Evolutionary conservation across 35 echinoderm and acorn worm genomes (phyloP).

Genomic region (Eucidaris tribuloides): DNA sequence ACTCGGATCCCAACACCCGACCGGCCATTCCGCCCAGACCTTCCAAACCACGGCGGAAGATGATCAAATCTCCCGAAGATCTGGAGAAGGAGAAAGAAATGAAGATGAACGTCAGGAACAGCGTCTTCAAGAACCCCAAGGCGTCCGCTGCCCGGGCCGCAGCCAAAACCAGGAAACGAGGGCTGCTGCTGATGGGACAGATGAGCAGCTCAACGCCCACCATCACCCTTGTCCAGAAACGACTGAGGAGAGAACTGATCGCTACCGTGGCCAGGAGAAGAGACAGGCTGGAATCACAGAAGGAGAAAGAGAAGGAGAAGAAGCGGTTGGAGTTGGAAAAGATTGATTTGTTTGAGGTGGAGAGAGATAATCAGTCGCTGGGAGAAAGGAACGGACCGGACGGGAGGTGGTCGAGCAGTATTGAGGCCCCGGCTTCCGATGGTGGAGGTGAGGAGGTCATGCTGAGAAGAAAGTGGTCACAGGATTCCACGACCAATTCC

Average conservation of each 20-base stretch:
- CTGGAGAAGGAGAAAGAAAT: neutral
- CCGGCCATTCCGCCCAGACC: neutral
- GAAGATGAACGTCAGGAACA: neutral
- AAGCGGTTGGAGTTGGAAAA: no score
- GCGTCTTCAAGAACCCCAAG: neutral
- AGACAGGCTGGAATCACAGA: neutral
- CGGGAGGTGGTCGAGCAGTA: slow-evolving; percentile 16
- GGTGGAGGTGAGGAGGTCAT: neutral
- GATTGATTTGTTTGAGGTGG: no score
- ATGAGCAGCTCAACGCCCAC: neutral
- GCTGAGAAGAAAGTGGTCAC: neutral
- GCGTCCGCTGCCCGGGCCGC: neutral
- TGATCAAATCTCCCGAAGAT: no score
- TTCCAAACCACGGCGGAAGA: slow-evolving; percentile 3
- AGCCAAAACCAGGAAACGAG: neutral
- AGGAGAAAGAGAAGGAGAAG: neutral
- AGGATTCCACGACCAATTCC: no score
- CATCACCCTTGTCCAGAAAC: neutral
- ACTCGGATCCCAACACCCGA: slow-evolving; percentile 14
- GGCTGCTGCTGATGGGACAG: neutral
- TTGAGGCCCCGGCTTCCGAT: neutral
- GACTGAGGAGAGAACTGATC: slow-evolving; percentile 15
- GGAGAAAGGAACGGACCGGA: slow-evolving; percentile 22
- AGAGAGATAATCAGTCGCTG: neutral
- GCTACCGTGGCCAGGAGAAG: slow-evolving; percentile 10